Base-by-base conservation (phyloP, 2,113 vertebrate species). In the Elachura formosa region DNA sequence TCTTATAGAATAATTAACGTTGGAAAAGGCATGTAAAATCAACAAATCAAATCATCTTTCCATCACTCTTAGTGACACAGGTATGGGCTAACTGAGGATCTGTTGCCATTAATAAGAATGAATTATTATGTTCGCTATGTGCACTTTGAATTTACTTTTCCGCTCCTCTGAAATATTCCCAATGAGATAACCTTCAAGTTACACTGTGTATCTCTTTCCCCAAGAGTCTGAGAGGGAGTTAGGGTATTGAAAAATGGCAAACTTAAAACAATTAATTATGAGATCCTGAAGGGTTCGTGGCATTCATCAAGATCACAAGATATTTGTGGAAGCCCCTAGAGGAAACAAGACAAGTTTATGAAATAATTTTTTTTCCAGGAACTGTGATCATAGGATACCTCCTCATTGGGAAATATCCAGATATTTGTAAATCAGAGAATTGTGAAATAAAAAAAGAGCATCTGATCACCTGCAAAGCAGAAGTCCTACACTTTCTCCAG, bases 311-410 rank as follows among this genome's bases (percentile, higher is more conserved):
- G 26, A 51, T 54, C 7, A 2, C n/a, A 55, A 68, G 31, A n/a
- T 48, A 31, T 14, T 14, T 12, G 13, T 40, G 34, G 29, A 18
- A 59, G 1, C 0, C 11, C 29, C 14, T 24, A 48, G n/a, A 71
- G 34, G 10, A 26, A 87, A 38, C 8, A 46, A 49, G 4, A 49
- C 2, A 82, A 72, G 6, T 67, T 84, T 62, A 38, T 40, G 48
- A 29, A 55, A 16, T 43, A 77, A 28, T 55, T 25, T 40, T 31
- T 83, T 84, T 84, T 36, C 49, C 48, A 72, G n/a, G 8, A 61
- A 0, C 5, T 15, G 10, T 82, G 11, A 23, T 12, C 1, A 0
- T 14, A 79, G 28, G 9, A 61, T 5, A 2, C 3, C 1, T 74
- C 15, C 28, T 12, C 31, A 48, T 14, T 23, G 36, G 14, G 45